phyloP scores from a whole-genome alignment of 2,797 vertebrate species.

The Enteromius treurensis region DNA sequence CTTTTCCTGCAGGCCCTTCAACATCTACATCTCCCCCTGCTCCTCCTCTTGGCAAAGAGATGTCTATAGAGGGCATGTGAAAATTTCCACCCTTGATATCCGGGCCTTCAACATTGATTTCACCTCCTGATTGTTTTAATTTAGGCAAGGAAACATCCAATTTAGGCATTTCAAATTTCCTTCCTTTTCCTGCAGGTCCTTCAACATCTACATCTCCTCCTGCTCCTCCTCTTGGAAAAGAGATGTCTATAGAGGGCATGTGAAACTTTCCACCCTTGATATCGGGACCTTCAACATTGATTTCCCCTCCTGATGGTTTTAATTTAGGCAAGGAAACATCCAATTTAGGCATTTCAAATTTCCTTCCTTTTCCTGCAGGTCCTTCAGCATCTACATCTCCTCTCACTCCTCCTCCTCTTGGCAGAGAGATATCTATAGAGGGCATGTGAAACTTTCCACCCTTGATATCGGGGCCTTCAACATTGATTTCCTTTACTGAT shows the following conservation, averaged over 20 bases:
- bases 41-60: conserved; percentile 23
- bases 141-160: conserved; percentile 59
- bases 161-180: conserved; percentile 48
- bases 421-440: conserved; percentile 20
- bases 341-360: conserved; percentile 67
- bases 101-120: conserved; percentile 10
- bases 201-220: neutral
- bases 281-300: neutral
- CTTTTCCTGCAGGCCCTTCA: conserved; percentile 51
- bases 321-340: conserved; percentile 54
- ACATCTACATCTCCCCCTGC: conserved; percentile 56
- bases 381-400: neutral
- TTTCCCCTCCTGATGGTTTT: no score
- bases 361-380: conserved; percentile 36
- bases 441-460: conserved; percentile 42
- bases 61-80: conserved; percentile 42
- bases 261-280: conserved; percentile 45
- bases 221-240: conserved; percentile 7
- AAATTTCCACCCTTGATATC: conserved; percentile 1
- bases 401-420: conserved; percentile 14
- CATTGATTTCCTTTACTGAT: conserved; percentile 16
- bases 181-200: neutral
- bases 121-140: neutral
- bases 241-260: conserved; percentile 52
- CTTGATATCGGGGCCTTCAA: neutral